A percentile compares a stretch with the other conserved stretches of the same genome.
These are phyloP conservation scores for Buathra laborator DNA, from an alignment of 2,888 invertebrate genomes.

Conservation along the genomic window DNA sequence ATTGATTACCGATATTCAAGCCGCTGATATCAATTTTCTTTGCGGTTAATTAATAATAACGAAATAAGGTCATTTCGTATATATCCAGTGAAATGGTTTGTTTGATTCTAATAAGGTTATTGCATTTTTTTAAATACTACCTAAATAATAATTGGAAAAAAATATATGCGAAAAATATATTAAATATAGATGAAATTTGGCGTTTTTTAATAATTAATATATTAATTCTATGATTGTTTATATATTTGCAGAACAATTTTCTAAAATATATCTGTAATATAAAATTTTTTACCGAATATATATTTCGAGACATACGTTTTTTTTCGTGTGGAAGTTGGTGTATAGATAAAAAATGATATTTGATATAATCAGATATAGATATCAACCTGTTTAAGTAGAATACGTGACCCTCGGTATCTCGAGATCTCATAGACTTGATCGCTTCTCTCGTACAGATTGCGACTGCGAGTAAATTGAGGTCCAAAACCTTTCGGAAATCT, in stretches of 20 bases:
- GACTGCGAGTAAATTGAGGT: constrained; percentile 76
- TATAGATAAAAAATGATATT: too few species aligned
- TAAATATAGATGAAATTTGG: too few species aligned
- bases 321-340: too few species aligned
- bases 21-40: neutral
- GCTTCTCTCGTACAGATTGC: constrained; percentile 77
- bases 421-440: constrained; percentile 74
- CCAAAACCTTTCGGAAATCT: constrained; percentile 73
- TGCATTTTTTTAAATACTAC: neutral
- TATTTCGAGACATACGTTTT: too few species aligned
- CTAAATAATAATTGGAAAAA: neutral
- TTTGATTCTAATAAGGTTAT: neutral
- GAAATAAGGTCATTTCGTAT: neutral
- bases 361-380: too few species aligned
- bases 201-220: too few species aligned
- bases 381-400: constrained; percentile 77
- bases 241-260: too few species aligned
- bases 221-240: too few species aligned
- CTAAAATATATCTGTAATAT: too few species aligned
- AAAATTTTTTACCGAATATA: too few species aligned
- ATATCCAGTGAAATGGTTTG: neutral
- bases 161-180: too few species aligned
- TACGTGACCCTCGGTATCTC: constrained; percentile 75
- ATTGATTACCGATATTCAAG: neutral
- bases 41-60: neutral